Base-by-base conservation (phyloP, 53 echinoderm and acorn worm species). In the Zoroaster sp. region DNA sequence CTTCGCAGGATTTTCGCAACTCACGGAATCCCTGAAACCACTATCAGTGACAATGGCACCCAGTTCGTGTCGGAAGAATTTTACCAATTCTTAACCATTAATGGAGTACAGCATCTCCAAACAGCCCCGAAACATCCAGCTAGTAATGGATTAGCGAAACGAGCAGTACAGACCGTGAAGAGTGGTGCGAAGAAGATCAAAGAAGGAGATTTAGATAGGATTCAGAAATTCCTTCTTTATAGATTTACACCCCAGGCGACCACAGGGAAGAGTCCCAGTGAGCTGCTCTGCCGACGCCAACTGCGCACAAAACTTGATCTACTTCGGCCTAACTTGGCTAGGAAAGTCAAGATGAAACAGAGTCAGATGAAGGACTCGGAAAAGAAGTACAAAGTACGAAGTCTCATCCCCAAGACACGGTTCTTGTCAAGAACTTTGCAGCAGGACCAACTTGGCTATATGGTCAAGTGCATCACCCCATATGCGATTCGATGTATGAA, bases 11-110 rank as follows among this genome's bases (percentile, higher is more conserved):
- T 94, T 25, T 93, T 91, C 71, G 85, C 91, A 11, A 88, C 85
- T 43, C 86, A 91, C 55, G 91, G 86, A 4, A 55, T 91, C 18
- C 94, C 88, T 12, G 94, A 94, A 32, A 91, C 91, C 17, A 25
- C 91, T 10, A 88, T 94, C 1, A 78, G 68, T 38, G 86, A 91
- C 38, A 93, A 91, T 88, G 94, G 94, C 13, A 88, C 83, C 5
- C 88, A 88, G 34, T 91, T 93, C 31, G 43, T 93, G 3, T 88
- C 77, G 4, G 94, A 93, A 79, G 91, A 93, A 40, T 93, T 91
- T 38, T n/a, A 44, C 44, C 44, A 44, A 44, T 44, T 44, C 44
- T 35, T 93, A 31, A 70, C 28, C 17, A 88, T 67, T 69, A 88
- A 93, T 75, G 53, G 40, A 21, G 69, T 93, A 3, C 75, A 88